These are phyloP conservation scores for Petrosia ficiformis DNA, from an alignment of 37 sponge, comb jelly and placozoan genomes.

Conservation along the genomic window DNA sequence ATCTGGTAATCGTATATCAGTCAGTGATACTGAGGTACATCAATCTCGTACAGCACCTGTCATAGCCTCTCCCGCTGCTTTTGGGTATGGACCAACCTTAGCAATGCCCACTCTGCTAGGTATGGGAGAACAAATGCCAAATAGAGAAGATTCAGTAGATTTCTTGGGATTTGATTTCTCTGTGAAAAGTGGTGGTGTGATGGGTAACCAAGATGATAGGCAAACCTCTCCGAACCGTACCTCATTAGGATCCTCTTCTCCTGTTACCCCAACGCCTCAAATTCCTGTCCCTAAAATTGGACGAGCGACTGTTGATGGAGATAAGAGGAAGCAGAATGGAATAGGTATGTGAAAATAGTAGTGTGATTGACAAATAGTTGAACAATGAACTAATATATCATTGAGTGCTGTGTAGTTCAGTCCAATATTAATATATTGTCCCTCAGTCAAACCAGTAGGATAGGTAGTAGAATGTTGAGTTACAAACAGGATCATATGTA, in stretches of 20 bases:
- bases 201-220: background rate
- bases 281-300: background rate
- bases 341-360: too few species aligned
- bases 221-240: too few species aligned
- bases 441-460: too few species aligned
- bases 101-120: conserved; percentile 73
- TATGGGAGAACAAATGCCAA: conserved; percentile 15
- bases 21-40: conserved; percentile 22
- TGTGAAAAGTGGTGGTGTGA: background rate
- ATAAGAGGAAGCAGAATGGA: conserved; percentile 3
- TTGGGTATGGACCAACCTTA: conserved; percentile 67
- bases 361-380: too few species aligned
- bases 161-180: conserved; percentile 17
- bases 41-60: conserved; percentile 30
- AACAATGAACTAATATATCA: too few species aligned
- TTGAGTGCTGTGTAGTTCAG: too few species aligned
- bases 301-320: background rate
- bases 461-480: too few species aligned
- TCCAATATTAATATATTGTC: too few species aligned
- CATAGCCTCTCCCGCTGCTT: conserved; percentile 56
- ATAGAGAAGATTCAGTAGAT: conserved; percentile 6
- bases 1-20: background rate
- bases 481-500: too few species aligned
- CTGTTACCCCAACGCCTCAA: too few species aligned
- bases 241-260: too few species aligned